Conservation (phyloP, 2,888 invertebrate species). For the Tetramorium bicarinatum region DNA sequence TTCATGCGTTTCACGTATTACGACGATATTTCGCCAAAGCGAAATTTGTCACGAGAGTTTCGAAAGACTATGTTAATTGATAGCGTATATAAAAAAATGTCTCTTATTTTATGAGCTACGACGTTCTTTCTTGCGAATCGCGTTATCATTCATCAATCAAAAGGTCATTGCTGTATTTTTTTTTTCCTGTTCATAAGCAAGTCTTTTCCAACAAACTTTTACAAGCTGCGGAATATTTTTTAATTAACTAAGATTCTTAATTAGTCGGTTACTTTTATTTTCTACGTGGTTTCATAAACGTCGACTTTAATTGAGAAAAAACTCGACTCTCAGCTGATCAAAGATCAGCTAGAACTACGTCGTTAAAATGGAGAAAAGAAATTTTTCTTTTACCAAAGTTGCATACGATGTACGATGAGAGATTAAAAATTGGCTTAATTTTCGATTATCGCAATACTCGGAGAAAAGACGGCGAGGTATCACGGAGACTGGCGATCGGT, state of each 20-base stretch:
- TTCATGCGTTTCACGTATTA: background rate
- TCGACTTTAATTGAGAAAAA: background rate
- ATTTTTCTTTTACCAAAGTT: background rate
- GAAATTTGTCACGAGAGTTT: constrained; percentile 9
- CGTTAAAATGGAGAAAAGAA: background rate
- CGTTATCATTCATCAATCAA: constrained; percentile 6
- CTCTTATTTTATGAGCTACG: background rate
- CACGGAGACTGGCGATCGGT: background rate
- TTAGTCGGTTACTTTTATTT: background rate
- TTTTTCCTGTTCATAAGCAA: background rate
- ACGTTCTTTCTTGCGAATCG: background rate
- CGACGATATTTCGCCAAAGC: background rate
- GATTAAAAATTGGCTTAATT: background rate
- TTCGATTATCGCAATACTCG: background rate
- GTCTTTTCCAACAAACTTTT: background rate
- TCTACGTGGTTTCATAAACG: background rate
- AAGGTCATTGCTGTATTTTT: background rate
- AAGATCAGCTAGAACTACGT: background rate
- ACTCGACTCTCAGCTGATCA: background rate
- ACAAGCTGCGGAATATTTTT: background rate
- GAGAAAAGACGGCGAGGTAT: background rate
- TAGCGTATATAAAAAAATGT: background rate
- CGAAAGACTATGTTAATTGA: constrained; percentile 16
- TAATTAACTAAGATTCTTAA: background rate
- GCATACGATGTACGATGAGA: background rate